phyloP scores from a whole-genome alignment of 2,888 invertebrate species.

The Papilio demoleus region DNA sequence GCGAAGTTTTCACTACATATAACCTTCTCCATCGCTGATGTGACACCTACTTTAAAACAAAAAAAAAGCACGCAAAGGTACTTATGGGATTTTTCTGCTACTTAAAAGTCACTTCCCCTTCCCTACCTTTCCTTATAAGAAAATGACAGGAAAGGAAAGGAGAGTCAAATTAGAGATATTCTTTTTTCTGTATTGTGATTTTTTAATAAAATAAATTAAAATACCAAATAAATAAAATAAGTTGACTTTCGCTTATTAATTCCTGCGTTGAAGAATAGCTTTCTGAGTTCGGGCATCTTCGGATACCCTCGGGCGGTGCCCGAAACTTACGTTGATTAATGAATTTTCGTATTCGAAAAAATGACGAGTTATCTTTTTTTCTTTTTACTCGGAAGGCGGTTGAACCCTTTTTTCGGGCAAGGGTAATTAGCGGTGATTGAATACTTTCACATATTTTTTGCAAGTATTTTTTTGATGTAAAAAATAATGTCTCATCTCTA shows the following conservation, averaged over 20 bases:
- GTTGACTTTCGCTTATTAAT: slow-evolving; percentile 42
- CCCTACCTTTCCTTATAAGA: no score
- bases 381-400: slow-evolving; percentile 45
- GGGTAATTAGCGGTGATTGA: slow-evolving; percentile 52
- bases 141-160: no score
- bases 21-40: no score
- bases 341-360: slow-evolving; percentile 44
- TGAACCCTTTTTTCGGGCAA: slow-evolving; percentile 47
- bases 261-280: slow-evolving; percentile 36
- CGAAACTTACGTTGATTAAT: slow-evolving; percentile 43
- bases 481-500: slow-evolving; percentile 33
- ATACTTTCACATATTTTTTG: slow-evolving; percentile 45
- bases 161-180: no score
- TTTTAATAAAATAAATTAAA: slow-evolving; percentile 35
- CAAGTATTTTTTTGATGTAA: slow-evolving; percentile 33
- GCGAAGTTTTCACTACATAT: no score
- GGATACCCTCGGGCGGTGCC: slow-evolving; percentile 40
- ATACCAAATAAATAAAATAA: slow-evolving; percentile 40
- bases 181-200: no score
- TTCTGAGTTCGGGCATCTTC: slow-evolving; percentile 37
- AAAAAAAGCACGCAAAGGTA: no score
- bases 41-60: no score
- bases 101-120: no score
- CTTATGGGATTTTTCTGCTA: no score
- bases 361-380: slow-evolving; percentile 39